Evolutionary conservation across 2,797 vertebrate species (phyloP), one percentile per base, ranked within the genome.

Genomic region (Ctenochaetus hawaiiensis): DNA sequence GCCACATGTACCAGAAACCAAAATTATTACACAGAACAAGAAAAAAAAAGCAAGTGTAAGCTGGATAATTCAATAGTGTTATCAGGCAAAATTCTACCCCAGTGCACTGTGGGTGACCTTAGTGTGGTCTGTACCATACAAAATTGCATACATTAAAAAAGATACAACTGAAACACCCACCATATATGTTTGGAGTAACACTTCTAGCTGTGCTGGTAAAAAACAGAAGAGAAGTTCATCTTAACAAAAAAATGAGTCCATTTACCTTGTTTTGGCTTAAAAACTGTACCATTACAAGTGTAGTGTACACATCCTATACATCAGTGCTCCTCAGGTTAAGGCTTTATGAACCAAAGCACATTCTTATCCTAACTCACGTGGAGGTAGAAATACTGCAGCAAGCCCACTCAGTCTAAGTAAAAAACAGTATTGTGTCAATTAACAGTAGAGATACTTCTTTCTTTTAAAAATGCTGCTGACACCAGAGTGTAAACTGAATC

Each of bases 381-480:
- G 91, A 92, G 92, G 93, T 93, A 94, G 93, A 93, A 93, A 90
- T 89, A 92, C 91, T 93, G 90, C 82, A 93, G 87, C 83, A 70
- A 89, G 80, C 78, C 78, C 84, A 90, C 78, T 75, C 80, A 84
- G 80, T 86, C 77, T 61, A 67, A 45, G 60, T 56, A 62, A 74
- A 75, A 67, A 84, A 88, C 56, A 80, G 67, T 74, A 68, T 72
- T 39, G 61, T 66, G 52, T 78, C 49, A 54, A 65, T 51, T 23
- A 86, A 90, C 72, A 78, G 72, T 72, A 51, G 67, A 78, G 68
- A 45, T 34, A 34, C 30, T 41, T 74, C 34, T 68, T 65, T 67
- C 45, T 51, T 77, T 87, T 30, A 34, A 82, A 75, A 83, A 65
- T 66, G 75, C 64, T 67, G 70, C 66, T 62, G 53, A 76, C 58